Percentiles rank a stretch among this genome's conserved stretches.
Conservation (phyloP, 2,113 vertebrate species). For the Chloropsis cyanopogon region DNA sequence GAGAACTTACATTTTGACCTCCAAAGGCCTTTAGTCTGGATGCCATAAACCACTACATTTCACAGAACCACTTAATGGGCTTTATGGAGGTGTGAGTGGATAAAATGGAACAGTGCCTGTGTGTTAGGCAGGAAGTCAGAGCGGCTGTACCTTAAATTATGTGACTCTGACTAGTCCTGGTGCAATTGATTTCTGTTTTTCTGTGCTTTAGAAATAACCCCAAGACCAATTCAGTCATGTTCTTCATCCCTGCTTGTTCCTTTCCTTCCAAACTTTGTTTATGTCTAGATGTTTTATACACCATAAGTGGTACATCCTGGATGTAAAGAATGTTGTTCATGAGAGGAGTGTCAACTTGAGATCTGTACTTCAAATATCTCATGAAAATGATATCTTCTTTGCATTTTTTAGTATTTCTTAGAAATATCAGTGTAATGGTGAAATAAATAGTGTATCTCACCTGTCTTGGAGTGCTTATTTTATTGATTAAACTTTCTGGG, state of each 20-base stretch:
- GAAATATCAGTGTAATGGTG: not conserved
- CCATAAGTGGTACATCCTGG: not conserved
- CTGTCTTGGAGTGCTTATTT: not conserved
- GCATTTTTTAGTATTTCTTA: not conserved
- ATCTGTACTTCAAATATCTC: not conserved
- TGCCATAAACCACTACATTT: constrained; percentile 19
- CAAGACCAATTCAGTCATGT: not conserved
- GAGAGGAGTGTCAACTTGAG: not conserved
- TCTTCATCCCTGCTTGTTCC: not conserved
- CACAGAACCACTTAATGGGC: constrained; percentile 27
- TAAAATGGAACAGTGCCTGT: not conserved
- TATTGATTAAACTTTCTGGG: not conserved
- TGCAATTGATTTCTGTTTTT: not conserved
- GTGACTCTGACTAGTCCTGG: not conserved
- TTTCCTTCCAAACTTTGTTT: not conserved
- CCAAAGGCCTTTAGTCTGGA: not conserved
- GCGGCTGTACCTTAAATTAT: not conserved
- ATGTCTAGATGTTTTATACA: not conserved
- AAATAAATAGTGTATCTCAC: not conserved
- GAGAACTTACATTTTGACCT: constrained; percentile 1
- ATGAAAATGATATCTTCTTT: not conserved
- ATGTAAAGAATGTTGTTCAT: not conserved
- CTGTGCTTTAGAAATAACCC: not conserved
- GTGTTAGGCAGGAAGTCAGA: constrained; percentile 5
- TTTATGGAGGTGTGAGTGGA: constrained; percentile 23